phyloP scores from a whole-genome alignment of 2,797 vertebrate genomes.

The Coccyzus lansbergi region DNA sequence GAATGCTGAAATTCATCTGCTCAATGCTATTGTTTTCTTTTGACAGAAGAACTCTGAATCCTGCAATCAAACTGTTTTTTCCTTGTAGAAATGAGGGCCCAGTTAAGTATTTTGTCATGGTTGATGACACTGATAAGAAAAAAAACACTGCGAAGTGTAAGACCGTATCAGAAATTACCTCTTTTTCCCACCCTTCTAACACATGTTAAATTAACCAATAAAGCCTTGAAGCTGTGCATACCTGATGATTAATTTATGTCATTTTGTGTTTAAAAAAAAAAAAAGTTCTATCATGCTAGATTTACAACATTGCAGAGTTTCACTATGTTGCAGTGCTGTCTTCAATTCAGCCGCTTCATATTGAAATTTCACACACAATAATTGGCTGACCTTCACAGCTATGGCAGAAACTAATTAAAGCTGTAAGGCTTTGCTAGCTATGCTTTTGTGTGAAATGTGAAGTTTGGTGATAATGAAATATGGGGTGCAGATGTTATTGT shows the following conservation, averaged over 20 bases:
- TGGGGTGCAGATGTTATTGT: slow-evolving; percentile 83
- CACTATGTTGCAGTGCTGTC: slow-evolving; percentile 75
- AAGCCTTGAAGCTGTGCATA: slow-evolving; percentile 68
- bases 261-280: slow-evolving; percentile 49
- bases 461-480: slow-evolving; percentile 97
- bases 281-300: slow-evolving; percentile 58
- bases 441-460: slow-evolving; percentile 91
- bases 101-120: slow-evolving; percentile 56
- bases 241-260: slow-evolving; percentile 76
- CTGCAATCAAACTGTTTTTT: background rate
- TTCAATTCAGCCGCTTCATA: slow-evolving; percentile 83
- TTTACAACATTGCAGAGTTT: slow-evolving; percentile 67
- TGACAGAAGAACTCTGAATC: background rate
- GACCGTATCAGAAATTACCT: slow-evolving; percentile 50
- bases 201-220: slow-evolving; percentile 74
- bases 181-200: background rate
- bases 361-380: slow-evolving; percentile 95
- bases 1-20: background rate
- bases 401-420: slow-evolving; percentile 97
- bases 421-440: slow-evolving; percentile 89
- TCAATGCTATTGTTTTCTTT: background rate
- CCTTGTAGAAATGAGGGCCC: slow-evolving; percentile 18
- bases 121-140: slow-evolving; percentile 50
- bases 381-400: slow-evolving; percentile 98
- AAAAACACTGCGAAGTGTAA: background rate